phyloP scores from a whole-genome alignment of 2,113 vertebrate genomes.

The Rhabdornis inornatus region DNA sequence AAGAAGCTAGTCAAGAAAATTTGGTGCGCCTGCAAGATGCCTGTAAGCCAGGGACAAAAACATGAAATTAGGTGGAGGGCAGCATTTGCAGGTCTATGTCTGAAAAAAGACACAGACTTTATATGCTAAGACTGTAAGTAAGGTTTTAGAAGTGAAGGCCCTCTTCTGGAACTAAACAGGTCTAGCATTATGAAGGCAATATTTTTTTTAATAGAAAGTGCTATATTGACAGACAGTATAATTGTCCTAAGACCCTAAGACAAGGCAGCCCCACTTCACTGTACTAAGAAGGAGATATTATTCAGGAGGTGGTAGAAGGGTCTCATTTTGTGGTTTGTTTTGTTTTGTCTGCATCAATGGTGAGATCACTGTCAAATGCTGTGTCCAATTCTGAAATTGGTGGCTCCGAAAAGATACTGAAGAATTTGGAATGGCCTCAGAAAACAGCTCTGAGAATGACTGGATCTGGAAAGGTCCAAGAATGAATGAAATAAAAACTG shows the following conservation, averaged over 20 bases:
- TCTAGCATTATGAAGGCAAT: not conserved
- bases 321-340: not conserved
- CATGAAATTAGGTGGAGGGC: not conserved
- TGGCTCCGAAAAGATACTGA: not conserved
- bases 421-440: not conserved
- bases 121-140: not conserved
- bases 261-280: not conserved
- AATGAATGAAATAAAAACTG: not conserved
- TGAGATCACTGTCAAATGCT: not conserved
- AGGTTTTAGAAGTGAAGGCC: not conserved
- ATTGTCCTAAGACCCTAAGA: not conserved
- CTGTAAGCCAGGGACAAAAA: not conserved
- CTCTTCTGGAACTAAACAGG: not conserved
- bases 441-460: not conserved
- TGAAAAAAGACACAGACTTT: not conserved
- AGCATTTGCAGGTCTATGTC: not conserved
- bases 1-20: not conserved
- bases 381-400: not conserved
- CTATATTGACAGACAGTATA: not conserved
- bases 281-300: not conserved
- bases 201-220: not conserved
- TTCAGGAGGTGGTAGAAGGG: not conserved
- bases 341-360: not conserved
- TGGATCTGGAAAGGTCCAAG: not conserved
- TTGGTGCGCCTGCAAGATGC: not conserved